phyloP scores from a whole-genome alignment of 2,113 vertebrate genomes.

The Neolamprologus variostigma region DNA sequence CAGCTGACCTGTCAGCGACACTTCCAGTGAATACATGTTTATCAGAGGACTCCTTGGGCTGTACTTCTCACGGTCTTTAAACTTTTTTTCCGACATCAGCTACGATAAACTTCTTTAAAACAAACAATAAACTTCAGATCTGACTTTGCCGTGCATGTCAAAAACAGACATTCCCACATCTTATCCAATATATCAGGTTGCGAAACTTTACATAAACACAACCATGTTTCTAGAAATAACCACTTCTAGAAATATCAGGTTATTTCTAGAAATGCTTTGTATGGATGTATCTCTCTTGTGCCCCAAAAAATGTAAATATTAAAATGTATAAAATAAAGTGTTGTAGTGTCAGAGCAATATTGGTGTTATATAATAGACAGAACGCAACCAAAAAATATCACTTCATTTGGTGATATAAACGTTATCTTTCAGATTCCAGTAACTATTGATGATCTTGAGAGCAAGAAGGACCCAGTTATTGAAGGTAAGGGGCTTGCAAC shows the following conservation, averaged over 20 bases:
- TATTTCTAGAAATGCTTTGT: background rate
- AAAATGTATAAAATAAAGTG: background rate
- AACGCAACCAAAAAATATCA: background rate
- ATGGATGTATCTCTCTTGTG: background rate
- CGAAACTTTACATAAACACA: background rate
- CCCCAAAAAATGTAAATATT: background rate
- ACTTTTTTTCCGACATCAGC: background rate
- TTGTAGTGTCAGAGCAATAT: background rate
- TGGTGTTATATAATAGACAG: background rate
- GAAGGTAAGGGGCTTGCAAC: constrained; percentile 49
- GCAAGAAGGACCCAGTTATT: constrained; percentile 58
- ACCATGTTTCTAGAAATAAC: background rate
- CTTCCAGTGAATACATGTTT: background rate
- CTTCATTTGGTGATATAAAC: background rate
- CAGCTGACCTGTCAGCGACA: background rate
- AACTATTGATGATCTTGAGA: constrained; percentile 66
- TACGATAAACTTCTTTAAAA: background rate
- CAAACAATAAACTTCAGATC: background rate
- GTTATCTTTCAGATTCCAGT: constrained; percentile 62
- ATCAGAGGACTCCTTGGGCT: background rate
- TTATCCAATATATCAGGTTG: background rate
- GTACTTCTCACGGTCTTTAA: background rate
- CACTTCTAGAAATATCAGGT: background rate
- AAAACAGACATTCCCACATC: background rate
- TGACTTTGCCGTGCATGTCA: background rate